Base-by-base conservation (phyloP, 2,888 invertebrate species). In the Lasioglossum villosulum region DNA sequence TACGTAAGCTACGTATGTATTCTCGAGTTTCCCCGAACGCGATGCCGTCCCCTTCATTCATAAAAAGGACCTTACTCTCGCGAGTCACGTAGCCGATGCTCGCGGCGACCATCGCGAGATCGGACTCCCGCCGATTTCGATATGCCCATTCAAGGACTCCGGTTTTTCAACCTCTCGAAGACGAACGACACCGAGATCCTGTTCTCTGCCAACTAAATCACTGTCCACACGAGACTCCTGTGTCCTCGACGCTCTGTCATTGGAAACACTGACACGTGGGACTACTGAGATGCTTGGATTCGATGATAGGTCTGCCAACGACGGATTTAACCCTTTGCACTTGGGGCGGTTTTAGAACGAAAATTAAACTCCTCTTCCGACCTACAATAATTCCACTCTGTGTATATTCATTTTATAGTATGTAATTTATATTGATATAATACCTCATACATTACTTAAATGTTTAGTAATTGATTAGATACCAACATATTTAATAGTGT, bases 61-160 rank as follows among this genome's bases (percentile, higher is more conserved):
- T 88, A 86, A 88, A 88, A 86, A 82, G 85, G 30, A 63, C 63
- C 63, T 75, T 85, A 72, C 68, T 30, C 66, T 84, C 77, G 77
- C 87, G 84, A 84, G 78, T 88, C 88, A 88, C 84, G 87, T 87
- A 84, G 12, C 42, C 72, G 83, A 66, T 66, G 56, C 66, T 45
- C 72, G 72, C 83, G 83, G 37, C 82, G 75, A 68, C 37, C 56
- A 83, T 83, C 83, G 68, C 74, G 81, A 37, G 73, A 79, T 83
- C 77, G 77, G 19, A n/a, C 37, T 34, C 75, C 75, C 27, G 56
- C 30, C 63, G 79, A 73, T 85, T 85, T 78, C 81, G 86, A 86
- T 84, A 84, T 63, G 59, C 80, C 73, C 86, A 56, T 79, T 14
- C 84, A 84, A 83, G 75, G 78, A 52, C 84, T 42, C 23, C 27